These are phyloP conservation scores for Selenia dentaria DNA, from an alignment of 2,888 invertebrate genomes.

Conservation along the genomic window DNA sequence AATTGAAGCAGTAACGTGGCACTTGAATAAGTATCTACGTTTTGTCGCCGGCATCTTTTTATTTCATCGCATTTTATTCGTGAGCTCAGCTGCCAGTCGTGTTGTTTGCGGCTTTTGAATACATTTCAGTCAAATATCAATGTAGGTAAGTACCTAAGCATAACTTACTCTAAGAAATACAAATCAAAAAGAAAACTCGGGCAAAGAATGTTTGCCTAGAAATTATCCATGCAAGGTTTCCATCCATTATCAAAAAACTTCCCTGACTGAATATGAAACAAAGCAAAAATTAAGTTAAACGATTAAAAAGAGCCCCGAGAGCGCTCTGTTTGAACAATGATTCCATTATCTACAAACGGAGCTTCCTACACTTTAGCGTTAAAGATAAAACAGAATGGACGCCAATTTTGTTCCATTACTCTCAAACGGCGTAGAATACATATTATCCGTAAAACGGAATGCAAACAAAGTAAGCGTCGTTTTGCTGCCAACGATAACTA, in stretches of 20 bases:
- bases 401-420: constrained; percentile 82
- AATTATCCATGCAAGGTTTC: constrained; percentile 19
- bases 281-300: constrained; percentile 73
- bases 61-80: constrained; percentile 81
- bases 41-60: constrained; percentile 79
- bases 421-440: constrained; percentile 71
- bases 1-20: constrained; percentile 41
- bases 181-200: constrained; percentile 27
- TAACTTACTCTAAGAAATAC: constrained; percentile 34
- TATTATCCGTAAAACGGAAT: constrained; percentile 82
- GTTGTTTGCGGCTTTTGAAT: constrained; percentile 70
- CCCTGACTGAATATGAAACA: constrained; percentile 51
- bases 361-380: constrained; percentile 61
- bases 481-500: constrained; percentile 82
- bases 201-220: constrained; percentile 17
- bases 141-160: constrained; percentile 30
- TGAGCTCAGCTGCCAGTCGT: constrained; percentile 77
- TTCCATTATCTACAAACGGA: constrained; percentile 71
- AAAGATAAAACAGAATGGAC: constrained; percentile 78
- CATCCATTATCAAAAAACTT: constrained; percentile 19
- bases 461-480: constrained; percentile 83
- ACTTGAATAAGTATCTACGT: constrained; percentile 74
- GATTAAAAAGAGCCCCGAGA: constrained; percentile 71
- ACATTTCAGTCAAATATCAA: constrained; percentile 52
- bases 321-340: constrained; percentile 69